Evolutionary conservation across 2,888 invertebrate species (phyloP).

Genomic region (Hybos culiciformis): DNA sequence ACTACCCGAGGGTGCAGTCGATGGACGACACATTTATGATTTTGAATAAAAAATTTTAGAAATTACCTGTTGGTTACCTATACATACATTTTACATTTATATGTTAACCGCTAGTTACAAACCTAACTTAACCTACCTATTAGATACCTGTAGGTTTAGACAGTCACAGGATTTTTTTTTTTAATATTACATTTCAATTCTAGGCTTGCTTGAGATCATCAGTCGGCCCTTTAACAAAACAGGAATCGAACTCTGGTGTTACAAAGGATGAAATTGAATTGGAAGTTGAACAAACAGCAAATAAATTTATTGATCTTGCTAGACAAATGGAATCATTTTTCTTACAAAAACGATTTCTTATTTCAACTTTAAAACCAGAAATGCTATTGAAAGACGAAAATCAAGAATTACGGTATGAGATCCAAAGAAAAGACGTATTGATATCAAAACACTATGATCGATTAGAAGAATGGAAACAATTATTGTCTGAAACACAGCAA

Average conservation of each 20-base stretch:
- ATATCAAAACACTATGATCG: slow-evolving; percentile 81
- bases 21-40: too few relatives aligned
- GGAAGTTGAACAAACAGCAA: slow-evolving; percentile 74
- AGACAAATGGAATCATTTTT: slow-evolving; percentile 92
- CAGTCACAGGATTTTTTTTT: too few relatives aligned
- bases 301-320: slow-evolving; percentile 78
- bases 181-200: too few relatives aligned
- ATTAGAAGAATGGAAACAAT: slow-evolving; percentile 78
- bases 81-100: too few relatives aligned
- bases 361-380: slow-evolving; percentile 84
- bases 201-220: too few relatives aligned
- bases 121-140: too few relatives aligned
- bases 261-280: slow-evolving; percentile 76
- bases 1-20: too few relatives aligned
- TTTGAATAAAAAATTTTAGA: too few relatives aligned
- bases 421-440: slow-evolving; percentile 78
- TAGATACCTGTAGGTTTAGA: too few relatives aligned
- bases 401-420: slow-evolving; percentile 67
- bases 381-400: slow-evolving; percentile 86
- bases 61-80: too few relatives aligned
- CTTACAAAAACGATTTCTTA: slow-evolving; percentile 76
- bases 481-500: slow-evolving; percentile 54
- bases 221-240: slow-evolving; percentile 72
- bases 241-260: slow-evolving; percentile 63
- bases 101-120: too few relatives aligned